Percentiles rank a stretch among this genome's conserved stretches.
Conservation (phyloP, 2,797 vertebrate species). For the Calcarius lapponicus region DNA sequence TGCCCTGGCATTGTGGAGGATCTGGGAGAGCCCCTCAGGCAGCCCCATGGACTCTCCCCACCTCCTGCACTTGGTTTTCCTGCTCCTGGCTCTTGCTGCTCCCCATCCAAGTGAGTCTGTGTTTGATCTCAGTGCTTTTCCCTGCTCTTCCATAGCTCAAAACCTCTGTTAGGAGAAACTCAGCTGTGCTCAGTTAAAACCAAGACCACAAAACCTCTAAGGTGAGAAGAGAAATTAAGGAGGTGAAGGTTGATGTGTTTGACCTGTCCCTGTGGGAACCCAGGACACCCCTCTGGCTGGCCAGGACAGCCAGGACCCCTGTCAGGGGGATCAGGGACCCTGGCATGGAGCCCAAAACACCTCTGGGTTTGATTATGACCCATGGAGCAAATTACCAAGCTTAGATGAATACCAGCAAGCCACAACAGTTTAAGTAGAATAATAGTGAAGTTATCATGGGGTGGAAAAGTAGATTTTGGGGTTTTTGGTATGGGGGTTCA, state of each 20-base stretch:
- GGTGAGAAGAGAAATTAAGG: not conserved
- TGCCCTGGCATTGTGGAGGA: not conserved
- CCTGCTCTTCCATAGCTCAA: not conserved
- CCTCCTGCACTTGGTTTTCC: fast-evolving
- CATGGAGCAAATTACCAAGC: too few relatives aligned
- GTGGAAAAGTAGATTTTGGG: too few relatives aligned
- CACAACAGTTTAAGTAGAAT: too few relatives aligned
- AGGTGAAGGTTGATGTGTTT: not conserved
- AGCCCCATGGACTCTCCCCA: not conserved
- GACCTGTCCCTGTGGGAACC: not conserved
- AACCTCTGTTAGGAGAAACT: not conserved
- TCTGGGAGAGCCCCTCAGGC: not conserved
- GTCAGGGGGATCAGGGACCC: too few relatives aligned
- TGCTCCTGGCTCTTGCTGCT: not conserved
- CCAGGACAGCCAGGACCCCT: too few relatives aligned
- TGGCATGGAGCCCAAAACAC: too few relatives aligned
- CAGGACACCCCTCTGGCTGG: too few relatives aligned
- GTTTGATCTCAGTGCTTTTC: not conserved
- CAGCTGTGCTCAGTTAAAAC: not conserved
- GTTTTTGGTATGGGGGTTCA: too few relatives aligned
- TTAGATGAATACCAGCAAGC: too few relatives aligned
- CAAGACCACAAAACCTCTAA: not conserved
- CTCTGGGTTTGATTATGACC: too few relatives aligned
- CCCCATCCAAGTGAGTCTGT: not conserved
- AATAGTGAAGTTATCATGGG: too few relatives aligned